Conservation (phyloP, 2,113 vertebrate species). For the Hemiscyllium ocellatum region DNA sequence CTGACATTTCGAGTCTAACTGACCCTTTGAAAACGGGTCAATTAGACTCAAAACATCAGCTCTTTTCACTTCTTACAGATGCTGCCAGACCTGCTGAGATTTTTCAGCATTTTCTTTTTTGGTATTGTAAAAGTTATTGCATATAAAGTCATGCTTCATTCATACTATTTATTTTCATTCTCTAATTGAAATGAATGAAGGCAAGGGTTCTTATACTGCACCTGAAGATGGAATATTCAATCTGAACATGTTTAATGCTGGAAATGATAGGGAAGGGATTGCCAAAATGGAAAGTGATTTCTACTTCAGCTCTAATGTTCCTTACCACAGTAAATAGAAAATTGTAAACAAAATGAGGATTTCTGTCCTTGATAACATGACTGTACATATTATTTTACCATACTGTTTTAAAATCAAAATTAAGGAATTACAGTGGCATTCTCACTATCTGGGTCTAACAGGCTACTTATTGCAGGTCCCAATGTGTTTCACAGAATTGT, state of each 20-base stretch:
- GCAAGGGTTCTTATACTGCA: neutral
- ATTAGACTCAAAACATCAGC: too few species aligned
- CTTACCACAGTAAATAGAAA: neutral
- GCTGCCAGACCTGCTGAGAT: too few species aligned
- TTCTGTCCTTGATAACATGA: neutral
- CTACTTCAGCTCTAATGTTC: neutral
- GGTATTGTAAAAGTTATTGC: neutral
- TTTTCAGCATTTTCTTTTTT: too few species aligned
- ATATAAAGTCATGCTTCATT: neutral
- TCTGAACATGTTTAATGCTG: neutral
- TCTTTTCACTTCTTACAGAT: too few species aligned
- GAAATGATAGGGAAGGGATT: neutral
- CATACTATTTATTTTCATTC: neutral
- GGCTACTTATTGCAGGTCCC: neutral
- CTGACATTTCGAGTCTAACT: too few species aligned
- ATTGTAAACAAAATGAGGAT: neutral
- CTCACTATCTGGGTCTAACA: neutral
- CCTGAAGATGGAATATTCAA: neutral
- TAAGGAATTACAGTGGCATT: neutral
- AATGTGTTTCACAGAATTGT: neutral
- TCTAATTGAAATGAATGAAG: neutral
- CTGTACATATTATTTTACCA: neutral
- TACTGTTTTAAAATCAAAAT: neutral
- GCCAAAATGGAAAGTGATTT: neutral
- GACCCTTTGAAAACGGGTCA: too few species aligned